Evolutionary conservation across 1,140 invertebrate species (phyloP).

Genomic region (Popillia japonica): DNA sequence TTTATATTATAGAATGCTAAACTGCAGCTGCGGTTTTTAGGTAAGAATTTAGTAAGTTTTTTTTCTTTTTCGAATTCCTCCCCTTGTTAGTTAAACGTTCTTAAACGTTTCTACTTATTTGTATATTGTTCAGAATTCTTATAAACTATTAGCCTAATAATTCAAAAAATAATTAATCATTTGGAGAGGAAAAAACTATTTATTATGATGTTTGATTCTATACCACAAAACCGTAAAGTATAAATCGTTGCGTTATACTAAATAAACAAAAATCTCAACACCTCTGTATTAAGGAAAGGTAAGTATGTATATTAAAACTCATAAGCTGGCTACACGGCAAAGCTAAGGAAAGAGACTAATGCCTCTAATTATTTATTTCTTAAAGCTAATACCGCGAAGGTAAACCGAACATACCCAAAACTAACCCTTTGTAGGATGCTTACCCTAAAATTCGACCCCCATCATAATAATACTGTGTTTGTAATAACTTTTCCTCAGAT

Average conservation of each 20-base stretch:
- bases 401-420: conserved; percentile 37
- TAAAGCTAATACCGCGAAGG: conserved; percentile 37
- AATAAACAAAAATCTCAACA: background rate
- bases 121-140: no score
- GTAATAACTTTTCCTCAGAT: conserved; percentile 38
- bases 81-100: no score
- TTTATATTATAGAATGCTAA: background rate
- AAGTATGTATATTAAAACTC: conserved; percentile 4
- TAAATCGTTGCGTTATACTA: no score
- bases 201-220: no score
- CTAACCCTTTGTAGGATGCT: conserved; percentile 30
- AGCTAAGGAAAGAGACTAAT: conserved; percentile 27
- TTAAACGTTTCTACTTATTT: no score
- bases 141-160: no score
- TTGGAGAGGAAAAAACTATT: no score
- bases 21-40: background rate
- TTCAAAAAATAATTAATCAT: no score
- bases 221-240: no score
- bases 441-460: conserved; percentile 37
- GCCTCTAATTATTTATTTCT: conserved; percentile 37
- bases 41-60: no score
- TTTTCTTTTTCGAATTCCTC: no score
- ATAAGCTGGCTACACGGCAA: background rate
- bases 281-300: background rate
- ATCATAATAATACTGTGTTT: conserved; percentile 35